phyloP scores from a whole-genome alignment of 2,888 invertebrate genomes.

The Drosophila colorata region DNA sequence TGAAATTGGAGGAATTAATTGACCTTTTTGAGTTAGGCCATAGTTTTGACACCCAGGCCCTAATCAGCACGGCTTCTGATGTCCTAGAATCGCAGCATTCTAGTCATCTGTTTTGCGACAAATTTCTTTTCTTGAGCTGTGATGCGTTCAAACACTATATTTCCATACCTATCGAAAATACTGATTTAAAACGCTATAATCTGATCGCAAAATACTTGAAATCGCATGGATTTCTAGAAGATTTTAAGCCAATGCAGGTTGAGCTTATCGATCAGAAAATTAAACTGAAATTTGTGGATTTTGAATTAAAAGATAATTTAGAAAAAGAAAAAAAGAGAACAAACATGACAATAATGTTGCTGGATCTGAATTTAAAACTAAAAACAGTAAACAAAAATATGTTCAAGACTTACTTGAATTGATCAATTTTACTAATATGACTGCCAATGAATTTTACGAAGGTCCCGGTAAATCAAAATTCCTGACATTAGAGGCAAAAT shows the following conservation, averaged over 20 bases:
- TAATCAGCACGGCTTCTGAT: background rate
- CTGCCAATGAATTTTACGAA: constrained; percentile 8
- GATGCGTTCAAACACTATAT: constrained; percentile 13
- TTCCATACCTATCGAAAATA: background rate
- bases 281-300: background rate
- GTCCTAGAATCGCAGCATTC: no score
- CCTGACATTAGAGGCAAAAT: constrained; percentile 11
- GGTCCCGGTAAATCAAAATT: constrained; percentile 32
- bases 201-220: constrained; percentile 14
- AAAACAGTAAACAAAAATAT: background rate
- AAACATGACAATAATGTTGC: background rate
- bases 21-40: constrained; percentile 14
- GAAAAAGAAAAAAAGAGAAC: background rate
- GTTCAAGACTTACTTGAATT: background rate
- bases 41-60: background rate
- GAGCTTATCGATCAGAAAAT: background rate
- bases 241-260: background rate
- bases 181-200: constrained; percentile 3
- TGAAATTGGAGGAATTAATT: constrained; percentile 1
- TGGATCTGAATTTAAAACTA: background rate
- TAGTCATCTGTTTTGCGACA: background rate
- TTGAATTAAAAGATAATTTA: background rate
- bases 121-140: background rate
- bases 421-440: constrained; percentile 12
- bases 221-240: constrained; percentile 1